Evolutionary conservation across 1,140 invertebrate genomes (phyloP).

Genomic region (Drosophila subpulchrella): DNA sequence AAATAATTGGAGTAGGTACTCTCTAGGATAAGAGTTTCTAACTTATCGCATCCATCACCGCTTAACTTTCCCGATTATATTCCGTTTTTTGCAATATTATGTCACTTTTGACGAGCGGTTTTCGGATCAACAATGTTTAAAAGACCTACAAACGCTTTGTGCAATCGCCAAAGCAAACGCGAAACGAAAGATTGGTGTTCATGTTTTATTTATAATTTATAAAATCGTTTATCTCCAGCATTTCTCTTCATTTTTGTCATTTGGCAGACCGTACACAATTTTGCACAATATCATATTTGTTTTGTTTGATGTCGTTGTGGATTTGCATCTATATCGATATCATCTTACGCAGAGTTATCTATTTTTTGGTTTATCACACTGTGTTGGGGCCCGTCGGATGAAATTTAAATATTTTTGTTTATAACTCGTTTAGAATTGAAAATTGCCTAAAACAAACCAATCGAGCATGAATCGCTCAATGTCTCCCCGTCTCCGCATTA

Average conservation of each 20-base stretch:
- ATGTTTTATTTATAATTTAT: constrained; percentile 82
- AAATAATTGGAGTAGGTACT: too few species aligned
- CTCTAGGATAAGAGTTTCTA: neutral
- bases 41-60: neutral
- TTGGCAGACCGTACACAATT: constrained; percentile 44
- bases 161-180: constrained; percentile 45
- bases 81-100: constrained; percentile 16
- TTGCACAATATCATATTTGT: constrained; percentile 61
- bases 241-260: constrained; percentile 36
- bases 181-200: constrained; percentile 57
- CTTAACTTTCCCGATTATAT: neutral
- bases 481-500: constrained; percentile 40
- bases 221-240: constrained; percentile 60
- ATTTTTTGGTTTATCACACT: constrained; percentile 67
- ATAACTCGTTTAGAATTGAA: constrained; percentile 71
- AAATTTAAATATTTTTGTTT: constrained; percentile 55
- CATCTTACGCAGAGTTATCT: constrained; percentile 9
- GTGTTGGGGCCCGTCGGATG: constrained; percentile 19
- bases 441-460: constrained; percentile 41
- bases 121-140: constrained; percentile 20
- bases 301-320: constrained; percentile 18
- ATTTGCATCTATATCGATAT: constrained; percentile 24
- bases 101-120: constrained; percentile 5
- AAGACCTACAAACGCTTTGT: constrained; percentile 35
- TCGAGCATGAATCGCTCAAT: constrained; percentile 35